Base-by-base conservation (phyloP, 2,797 vertebrate genomes). In the Lithobates sylvaticus region DNA sequence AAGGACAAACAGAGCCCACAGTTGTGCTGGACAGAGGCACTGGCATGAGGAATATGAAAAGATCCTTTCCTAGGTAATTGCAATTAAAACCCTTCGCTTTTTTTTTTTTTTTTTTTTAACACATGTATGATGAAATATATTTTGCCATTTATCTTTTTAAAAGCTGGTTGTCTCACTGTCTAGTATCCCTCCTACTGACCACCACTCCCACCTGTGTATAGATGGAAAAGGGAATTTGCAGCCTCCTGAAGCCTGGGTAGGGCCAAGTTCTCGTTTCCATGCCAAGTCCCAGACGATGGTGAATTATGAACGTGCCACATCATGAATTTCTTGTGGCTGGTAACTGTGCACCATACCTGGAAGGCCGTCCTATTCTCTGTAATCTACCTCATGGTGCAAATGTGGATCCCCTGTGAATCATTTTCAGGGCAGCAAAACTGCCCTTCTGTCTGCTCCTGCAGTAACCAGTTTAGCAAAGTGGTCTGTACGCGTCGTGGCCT, bases 321-420 rank as follows among this genome's bases (percentile, higher is more conserved):
- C 96, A 99, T 99, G 97, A 99, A 96, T 98, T 96, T 97, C 96
- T 95, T 97, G 97, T 95, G 97, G 97, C 97, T 96, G 97, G 97
- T 96, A 96, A 96, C 96, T 96, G 96, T 97, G 97, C 96, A 97
- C 95, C 95, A 94, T 96, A 95, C 97, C 96, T 97, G 97, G 96
- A 97, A 97, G 90, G 93, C 96, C 93, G 94, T 95, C 96, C 96
- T 97, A 94, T 94, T 97, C 92, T 96, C 96, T 93, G 92, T 97
- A 91, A 94, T 97, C 95, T 97, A 96, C 95, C 95, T 99, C 94
- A 95, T 96, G 93, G 94, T 96, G 86, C 96, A 96, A 95, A 95
- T 96, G 85, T 97, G 96, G 95, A 95, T 97, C 91, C 93, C 96
- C 88, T 96, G 95, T 91, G 95, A 95, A 79, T 95, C 95, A 84